Evolutionary conservation across 2,113 vertebrate species (phyloP), one percentile per base, ranked within the genome.

Genomic region (Scomber scombrus): DNA sequence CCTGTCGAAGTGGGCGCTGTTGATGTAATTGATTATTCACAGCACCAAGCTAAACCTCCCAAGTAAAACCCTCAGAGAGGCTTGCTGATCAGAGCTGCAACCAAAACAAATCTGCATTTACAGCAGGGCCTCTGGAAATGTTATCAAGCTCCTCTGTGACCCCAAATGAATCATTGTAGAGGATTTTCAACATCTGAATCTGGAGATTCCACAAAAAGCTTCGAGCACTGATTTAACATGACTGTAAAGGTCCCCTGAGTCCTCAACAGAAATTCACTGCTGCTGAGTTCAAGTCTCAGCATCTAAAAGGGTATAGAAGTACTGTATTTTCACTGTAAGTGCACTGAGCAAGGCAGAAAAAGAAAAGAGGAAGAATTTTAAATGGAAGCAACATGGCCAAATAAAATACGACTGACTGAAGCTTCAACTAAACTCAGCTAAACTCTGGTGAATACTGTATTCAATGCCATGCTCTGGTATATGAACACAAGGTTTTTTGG

Each of bases 81-180:
- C 50, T 26, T 29, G 62, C 34, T 76, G 71, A 45, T 49, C 15
- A 54, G 40, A 60, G 11, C 34, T 29, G 67, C 62, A 81, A 55
- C 46, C 34, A 74, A 84, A 78, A 71, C 71, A 66, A 21, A 78
- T 80, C 56, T 69, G 51, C 72, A 84, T 76, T 63, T 77, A 52
- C 71, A 80, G 68, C 47, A 45, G n/a, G 13, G 56, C 71, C 60
- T 72, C 52, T 64, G 19, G 31, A 81, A 80, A 80, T 51, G 31
- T 43, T 67, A 61, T 40, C 62, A 65, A 61, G 62, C 50, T 47
- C 57, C 63, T 50, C 50, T 61, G 46, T 76, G 64, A 77, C 75
- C 66, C 68, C 2, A 11, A 43, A 18, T 45, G 55, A 75, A 78
- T 78, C 50, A 31, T 5, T 21, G 43, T 29, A 14, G 49, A 34